Conservation (phyloP, 2,113 vertebrate species). For the Aplodontia rufa region DNA sequence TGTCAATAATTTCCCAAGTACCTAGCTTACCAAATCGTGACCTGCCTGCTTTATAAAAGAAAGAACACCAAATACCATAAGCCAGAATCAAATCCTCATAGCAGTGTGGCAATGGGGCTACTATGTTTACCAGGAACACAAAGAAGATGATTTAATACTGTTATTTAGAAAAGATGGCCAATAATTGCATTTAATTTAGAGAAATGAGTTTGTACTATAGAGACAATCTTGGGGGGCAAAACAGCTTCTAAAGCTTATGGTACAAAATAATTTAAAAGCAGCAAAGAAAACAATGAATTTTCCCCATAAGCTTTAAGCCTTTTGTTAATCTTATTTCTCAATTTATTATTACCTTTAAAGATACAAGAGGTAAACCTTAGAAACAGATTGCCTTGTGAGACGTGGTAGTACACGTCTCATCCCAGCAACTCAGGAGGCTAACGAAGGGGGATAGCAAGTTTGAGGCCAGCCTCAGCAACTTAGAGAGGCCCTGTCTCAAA, state of each 20-base stretch:
- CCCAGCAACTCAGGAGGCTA: too few species aligned
- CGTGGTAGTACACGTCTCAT: too few species aligned
- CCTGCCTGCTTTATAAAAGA: neutral
- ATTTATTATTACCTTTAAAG: neutral
- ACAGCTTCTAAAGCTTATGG: neutral
- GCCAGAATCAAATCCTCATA: neutral
- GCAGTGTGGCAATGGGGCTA: neutral
- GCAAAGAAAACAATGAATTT: neutral
- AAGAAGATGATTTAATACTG: neutral
- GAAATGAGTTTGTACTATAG: neutral
- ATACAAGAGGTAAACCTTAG: neutral
- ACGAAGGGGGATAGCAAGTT: too few species aligned
- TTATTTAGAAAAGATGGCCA: neutral
- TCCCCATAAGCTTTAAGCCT: neutral
- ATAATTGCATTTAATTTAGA: neutral
- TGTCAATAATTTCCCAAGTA: neutral
- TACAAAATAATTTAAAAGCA: slow-evolving; percentile 16
- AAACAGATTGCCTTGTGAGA: neutral
- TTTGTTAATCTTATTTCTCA: neutral
- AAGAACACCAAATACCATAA: neutral
- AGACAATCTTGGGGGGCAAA: neutral
- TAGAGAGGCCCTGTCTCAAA: too few species aligned
- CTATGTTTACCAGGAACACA: neutral
- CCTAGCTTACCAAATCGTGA: neutral
- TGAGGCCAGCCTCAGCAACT: too few species aligned